phyloP scores from a whole-genome alignment of 2,797 vertebrate genomes.

The Manis pentadactyla region DNA sequence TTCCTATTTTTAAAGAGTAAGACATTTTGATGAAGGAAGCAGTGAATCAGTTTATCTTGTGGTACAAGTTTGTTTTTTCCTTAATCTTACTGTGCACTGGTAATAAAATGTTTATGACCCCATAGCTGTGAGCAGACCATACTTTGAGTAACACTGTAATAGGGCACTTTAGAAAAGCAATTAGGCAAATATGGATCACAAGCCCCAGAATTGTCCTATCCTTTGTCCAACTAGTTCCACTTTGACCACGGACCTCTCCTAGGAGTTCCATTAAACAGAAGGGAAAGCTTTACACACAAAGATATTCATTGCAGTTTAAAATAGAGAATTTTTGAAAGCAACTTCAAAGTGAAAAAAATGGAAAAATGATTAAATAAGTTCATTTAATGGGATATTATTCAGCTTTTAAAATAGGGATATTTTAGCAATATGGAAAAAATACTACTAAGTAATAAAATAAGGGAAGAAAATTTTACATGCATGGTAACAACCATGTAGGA shows the following conservation, averaged over 20 bases:
- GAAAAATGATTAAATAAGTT: background rate
- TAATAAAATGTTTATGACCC: background rate
- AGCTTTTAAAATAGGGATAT: conserved; percentile 1
- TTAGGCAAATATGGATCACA: background rate
- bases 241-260: background rate
- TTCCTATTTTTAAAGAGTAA: background rate
- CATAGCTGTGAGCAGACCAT: background rate
- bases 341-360: conserved; percentile 29
- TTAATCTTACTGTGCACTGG: background rate
- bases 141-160: background rate
- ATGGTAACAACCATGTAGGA: background rate
- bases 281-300: background rate
- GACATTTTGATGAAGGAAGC: background rate
- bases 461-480: conserved; percentile 11
- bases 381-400: background rate
- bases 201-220: background rate
- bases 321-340: background rate
- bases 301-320: conserved; percentile 1
- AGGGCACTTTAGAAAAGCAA: background rate
- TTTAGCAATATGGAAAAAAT: background rate
- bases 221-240: background rate
- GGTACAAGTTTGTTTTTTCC: background rate
- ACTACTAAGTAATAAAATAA: background rate
- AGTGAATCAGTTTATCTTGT: background rate
- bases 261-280: background rate